Evolutionary conservation across 2,888 invertebrate genomes (phyloP).

Genomic region (Noctua fimbriata): DNA sequence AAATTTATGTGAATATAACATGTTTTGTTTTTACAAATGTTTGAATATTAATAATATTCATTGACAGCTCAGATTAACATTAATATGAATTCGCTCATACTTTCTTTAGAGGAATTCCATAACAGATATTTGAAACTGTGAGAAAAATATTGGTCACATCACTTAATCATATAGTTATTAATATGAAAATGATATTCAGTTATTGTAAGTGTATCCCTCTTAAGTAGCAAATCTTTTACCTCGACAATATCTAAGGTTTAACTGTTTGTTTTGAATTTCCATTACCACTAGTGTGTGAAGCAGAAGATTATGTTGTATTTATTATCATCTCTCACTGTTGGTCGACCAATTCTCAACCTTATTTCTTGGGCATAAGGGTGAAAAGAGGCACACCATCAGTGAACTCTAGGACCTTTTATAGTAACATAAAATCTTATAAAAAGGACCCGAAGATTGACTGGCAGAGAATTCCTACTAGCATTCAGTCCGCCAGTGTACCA

Average conservation of each 20-base stretch:
- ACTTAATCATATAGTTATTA: not conserved
- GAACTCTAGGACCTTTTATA: not conserved
- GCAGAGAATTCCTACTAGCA: no score
- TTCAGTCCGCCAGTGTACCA: no score
- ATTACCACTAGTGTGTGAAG: constrained; percentile 47
- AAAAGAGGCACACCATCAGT: no score
- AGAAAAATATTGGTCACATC: not conserved
- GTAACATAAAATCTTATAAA: no score
- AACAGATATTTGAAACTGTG: not conserved
- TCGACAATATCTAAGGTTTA: constrained; percentile 13
- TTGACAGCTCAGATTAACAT: constrained; percentile 20
- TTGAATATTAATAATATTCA: constrained; percentile 17
- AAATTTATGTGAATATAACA: constrained; percentile 25
- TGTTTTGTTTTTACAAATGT: constrained; percentile 38
- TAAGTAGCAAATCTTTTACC: constrained; percentile 42
- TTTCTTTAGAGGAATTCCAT: not conserved
- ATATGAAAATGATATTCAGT: constrained; percentile 2
- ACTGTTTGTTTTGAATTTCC: constrained; percentile 21
- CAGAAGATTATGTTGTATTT: constrained; percentile 25
- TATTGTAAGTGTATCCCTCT: constrained; percentile 5
- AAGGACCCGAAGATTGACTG: no score
- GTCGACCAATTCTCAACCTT: no score
- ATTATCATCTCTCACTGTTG: not conserved
- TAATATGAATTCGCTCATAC: constrained; percentile 7
- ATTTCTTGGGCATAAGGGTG: no score